phyloP scores from a whole-genome alignment of 2,888 invertebrate species.

The Hipparchia sbordonii region DNA sequence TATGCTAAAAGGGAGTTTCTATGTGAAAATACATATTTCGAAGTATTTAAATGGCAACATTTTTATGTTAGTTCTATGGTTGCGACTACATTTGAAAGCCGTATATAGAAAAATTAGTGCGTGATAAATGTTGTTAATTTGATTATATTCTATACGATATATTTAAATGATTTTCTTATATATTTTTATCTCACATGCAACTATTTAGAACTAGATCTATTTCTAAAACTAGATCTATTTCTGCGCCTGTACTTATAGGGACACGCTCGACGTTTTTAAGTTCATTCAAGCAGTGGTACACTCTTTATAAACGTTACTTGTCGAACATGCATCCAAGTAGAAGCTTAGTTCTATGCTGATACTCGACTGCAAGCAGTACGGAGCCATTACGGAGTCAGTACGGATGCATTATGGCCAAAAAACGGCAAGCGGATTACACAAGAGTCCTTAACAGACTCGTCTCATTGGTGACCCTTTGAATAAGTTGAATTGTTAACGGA shows the following conservation, averaged over 20 bases:
- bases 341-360: too few species aligned
- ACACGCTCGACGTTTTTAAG: neutral
- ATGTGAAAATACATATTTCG: slow-evolving; percentile 39
- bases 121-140: slow-evolving; percentile 55
- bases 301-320: too few species aligned
- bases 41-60: slow-evolving; percentile 40
- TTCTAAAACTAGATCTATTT: too few species aligned
- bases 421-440: too few species aligned
- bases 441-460: too few species aligned
- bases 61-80: slow-evolving; percentile 46
- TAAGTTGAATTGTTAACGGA: too few species aligned
- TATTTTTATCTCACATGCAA: slow-evolving; percentile 29
- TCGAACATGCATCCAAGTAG: too few species aligned
- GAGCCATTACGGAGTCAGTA: too few species aligned
- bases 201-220: neutral
- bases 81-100: slow-evolving; percentile 45
- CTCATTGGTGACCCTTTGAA: too few species aligned
- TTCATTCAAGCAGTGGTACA: neutral
- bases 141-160: slow-evolving; percentile 17
- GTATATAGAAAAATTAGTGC: slow-evolving; percentile 71
- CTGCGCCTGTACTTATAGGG: neutral
- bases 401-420: too few species aligned
- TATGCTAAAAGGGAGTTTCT: neutral
- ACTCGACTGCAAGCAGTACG: too few species aligned
- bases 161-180: slow-evolving; percentile 4